These are phyloP conservation scores for Hyposoter didymator DNA, from an alignment of 2,888 invertebrate genomes.

Conservation along the genomic window DNA sequence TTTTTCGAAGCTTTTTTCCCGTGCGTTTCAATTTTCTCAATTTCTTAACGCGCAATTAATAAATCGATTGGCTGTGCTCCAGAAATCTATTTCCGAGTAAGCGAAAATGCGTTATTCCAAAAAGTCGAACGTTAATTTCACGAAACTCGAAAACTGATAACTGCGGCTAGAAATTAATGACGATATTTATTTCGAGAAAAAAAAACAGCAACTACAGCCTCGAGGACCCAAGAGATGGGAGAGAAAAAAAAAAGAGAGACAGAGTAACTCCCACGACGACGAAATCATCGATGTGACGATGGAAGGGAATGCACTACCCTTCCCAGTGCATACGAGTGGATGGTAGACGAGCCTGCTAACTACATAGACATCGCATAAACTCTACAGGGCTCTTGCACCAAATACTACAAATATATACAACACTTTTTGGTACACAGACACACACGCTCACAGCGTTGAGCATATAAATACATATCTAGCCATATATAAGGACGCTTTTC, in stretches of 20 bases:
- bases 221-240: constrained; percentile 27
- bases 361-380: constrained; percentile 46
- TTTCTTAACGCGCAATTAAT: not conserved
- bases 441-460: not conserved
- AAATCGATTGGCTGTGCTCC: not conserved
- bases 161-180: constrained; percentile 9
- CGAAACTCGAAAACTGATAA: not conserved
- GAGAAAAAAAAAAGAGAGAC: constrained; percentile 17
- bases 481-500: not conserved
- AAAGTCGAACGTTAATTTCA: not conserved
- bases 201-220: constrained; percentile 11
- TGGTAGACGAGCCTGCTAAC: constrained; percentile 26
- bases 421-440: not conserved
- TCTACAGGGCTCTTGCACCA: constrained; percentile 29
- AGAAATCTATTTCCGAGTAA: not conserved
- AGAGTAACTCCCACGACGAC: constrained; percentile 32
- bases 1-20: not conserved
- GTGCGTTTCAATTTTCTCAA: not conserved
- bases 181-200: constrained; percentile 64
- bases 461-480: constrained; percentile 5
- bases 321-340: constrained; percentile 32
- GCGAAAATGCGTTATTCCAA: too few species aligned
- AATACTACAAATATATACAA: not conserved
- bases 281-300: constrained; percentile 78
- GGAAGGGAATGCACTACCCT: constrained; percentile 37